Evolutionary conservation across 2,888 invertebrate species (phyloP).

Genomic region (Erebia aethiops): DNA sequence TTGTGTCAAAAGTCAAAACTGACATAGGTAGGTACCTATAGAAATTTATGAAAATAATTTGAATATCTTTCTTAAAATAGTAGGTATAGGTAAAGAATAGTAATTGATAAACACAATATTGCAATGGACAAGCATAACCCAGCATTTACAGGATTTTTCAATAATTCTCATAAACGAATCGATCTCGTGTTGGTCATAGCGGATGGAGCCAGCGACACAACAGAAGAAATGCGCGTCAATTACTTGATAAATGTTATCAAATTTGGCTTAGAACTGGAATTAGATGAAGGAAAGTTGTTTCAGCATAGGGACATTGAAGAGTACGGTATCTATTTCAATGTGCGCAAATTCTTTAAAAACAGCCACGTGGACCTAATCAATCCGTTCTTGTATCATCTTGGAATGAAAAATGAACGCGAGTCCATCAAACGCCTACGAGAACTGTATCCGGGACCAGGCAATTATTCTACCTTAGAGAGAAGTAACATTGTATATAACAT

Average conservation of each 20-base stretch:
- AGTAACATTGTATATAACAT: conserved; percentile 44
- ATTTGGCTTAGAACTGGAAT: conserved; percentile 5
- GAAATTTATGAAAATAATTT: too few relatives aligned
- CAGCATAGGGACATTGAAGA: not conserved
- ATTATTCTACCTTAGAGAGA: conserved; percentile 44
- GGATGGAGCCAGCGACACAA: not conserved
- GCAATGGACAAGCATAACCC: not conserved
- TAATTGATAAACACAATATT: not conserved
- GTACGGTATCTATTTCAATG: not conserved
- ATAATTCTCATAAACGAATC: not conserved
- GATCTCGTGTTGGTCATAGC: not conserved
- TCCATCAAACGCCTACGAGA: conserved; percentile 39
- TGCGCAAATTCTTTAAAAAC: conserved; percentile 42
- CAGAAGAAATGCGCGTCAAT: not conserved
- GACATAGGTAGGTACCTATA: too few relatives aligned
- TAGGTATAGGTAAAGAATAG: too few relatives aligned
- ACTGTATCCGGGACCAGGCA: conserved; percentile 38
- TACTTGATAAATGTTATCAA: not conserved
- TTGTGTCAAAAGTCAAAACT: too few relatives aligned
- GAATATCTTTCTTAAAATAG: too few relatives aligned
- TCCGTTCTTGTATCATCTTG: conserved; percentile 28
- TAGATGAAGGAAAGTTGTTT: not conserved
- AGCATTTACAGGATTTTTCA: not conserved
- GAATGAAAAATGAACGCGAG: conserved; percentile 35
- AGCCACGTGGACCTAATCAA: conserved; percentile 42